Conservation (phyloP, 2,888 invertebrate genomes). For the Morinoia aosen region DNA sequence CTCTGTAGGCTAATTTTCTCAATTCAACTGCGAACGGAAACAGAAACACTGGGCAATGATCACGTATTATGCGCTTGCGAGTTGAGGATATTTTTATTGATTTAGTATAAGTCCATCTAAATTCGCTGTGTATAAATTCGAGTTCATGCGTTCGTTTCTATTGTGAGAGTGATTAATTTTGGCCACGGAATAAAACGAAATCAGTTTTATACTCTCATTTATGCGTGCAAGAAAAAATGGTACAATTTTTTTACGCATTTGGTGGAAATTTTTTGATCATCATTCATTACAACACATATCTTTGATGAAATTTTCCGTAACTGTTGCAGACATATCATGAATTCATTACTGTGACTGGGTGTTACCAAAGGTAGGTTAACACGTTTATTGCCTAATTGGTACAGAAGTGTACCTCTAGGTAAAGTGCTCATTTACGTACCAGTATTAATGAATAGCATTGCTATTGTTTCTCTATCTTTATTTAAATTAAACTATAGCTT, state of each 20-base stretch:
- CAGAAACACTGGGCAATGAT: background rate
- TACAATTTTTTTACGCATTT: background rate
- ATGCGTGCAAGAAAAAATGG: background rate
- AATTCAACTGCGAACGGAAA: background rate
- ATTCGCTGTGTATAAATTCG: background rate
- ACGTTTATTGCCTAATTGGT: too few species aligned
- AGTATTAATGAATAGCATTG: too few species aligned
- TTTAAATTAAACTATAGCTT: too few species aligned
- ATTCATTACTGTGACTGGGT: background rate
- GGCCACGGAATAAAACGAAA: background rate
- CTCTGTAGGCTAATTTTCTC: background rate
- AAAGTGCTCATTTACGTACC: too few species aligned
- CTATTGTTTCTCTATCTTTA: too few species aligned
- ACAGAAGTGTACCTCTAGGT: too few species aligned
- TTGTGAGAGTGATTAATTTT: too few species aligned
- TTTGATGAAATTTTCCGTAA: background rate
- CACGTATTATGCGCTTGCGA: background rate
- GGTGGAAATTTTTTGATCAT: background rate
- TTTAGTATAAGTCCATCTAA: background rate
- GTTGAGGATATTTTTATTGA: background rate
- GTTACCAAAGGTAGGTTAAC: background rate
- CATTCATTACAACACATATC: background rate
- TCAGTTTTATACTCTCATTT: background rate
- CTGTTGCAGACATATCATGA: background rate
- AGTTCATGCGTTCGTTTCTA: too few species aligned